A percentile compares a stretch with the other conserved stretches of the same genome.
Conservation (phyloP, 2,113 vertebrate species). For the Mus spicilegus region DNA sequence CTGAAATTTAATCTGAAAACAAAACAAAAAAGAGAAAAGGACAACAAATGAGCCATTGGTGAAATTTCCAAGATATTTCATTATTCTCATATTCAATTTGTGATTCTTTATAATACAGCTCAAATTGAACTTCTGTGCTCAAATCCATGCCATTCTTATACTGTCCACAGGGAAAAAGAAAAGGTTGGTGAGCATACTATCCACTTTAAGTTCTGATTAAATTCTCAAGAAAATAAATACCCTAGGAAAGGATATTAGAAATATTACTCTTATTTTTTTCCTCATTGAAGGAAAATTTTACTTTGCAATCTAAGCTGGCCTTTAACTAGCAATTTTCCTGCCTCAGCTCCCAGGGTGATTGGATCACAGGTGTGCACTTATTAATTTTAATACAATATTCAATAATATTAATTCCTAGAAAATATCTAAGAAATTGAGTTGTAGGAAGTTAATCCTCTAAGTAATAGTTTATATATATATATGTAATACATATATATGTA, state of each 20-base stretch:
- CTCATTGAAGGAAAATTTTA: not conserved
- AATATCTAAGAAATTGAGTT: not conserved
- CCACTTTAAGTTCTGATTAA: not conserved
- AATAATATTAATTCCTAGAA: not conserved
- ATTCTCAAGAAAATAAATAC: not conserved
- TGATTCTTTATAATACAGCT: not conserved
- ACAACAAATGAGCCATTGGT: not conserved
- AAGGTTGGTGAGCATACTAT: not conserved
- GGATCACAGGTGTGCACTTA: not conserved
- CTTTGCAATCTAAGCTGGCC: not conserved
- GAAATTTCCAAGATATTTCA: conserved; percentile 34
- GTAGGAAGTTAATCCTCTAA: not conserved
- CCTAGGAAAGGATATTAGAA: not conserved
- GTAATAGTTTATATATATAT: not conserved
- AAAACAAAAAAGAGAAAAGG: not conserved
- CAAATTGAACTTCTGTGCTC: not conserved
- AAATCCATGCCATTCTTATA: not conserved
- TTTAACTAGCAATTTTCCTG: not conserved
- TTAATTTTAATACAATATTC: not conserved
- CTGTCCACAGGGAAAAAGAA: not conserved
- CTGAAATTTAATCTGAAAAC: not conserved
- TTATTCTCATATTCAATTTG: not conserved
- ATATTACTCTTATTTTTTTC: not conserved
- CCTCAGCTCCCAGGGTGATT: too few relatives aligned
- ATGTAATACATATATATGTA: too few relatives aligned